A percentile compares a stretch with the other conserved stretches of the same genome.
These are phyloP conservation scores for Ectemnius lituratus DNA, from an alignment of 2,888 invertebrate genomes.

Conservation along the genomic window DNA sequence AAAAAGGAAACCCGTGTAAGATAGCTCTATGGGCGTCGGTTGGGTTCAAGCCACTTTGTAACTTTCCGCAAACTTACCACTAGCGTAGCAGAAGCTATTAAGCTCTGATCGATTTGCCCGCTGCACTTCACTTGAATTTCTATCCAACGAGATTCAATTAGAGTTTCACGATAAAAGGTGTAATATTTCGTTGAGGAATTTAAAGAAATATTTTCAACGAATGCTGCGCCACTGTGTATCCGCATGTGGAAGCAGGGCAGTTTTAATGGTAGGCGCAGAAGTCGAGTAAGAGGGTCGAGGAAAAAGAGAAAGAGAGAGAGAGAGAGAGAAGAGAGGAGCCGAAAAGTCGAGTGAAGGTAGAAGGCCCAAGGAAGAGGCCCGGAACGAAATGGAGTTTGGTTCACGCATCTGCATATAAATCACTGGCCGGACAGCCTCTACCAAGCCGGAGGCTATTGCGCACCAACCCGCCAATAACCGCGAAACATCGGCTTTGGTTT, in stretches of 20 bases:
- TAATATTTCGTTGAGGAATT: too few species aligned
- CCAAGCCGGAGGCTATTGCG: constrained; percentile 54
- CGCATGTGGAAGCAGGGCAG: constrained; percentile 55
- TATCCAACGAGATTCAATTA: too few species aligned
- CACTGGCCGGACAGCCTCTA: constrained; percentile 67
- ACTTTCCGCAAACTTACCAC: too few species aligned
- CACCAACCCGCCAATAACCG: constrained; percentile 56
- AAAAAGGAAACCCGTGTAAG: too few species aligned
- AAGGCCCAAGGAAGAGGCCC: constrained; percentile 42
- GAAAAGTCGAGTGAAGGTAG: constrained; percentile 39
- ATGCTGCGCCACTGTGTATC: constrained; percentile 61
- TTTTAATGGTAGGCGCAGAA: constrained; percentile 63
- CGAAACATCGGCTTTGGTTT: constrained; percentile 56
- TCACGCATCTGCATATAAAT: constrained; percentile 74
- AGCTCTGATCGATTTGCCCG: too few species aligned
- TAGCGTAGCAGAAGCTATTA: too few species aligned
- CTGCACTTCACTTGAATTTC: too few species aligned
- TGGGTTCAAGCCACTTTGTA: too few species aligned
- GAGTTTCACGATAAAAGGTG: too few species aligned
- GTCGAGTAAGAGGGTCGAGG: too few species aligned
- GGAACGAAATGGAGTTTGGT: constrained; percentile 57
- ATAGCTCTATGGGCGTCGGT: too few species aligned
- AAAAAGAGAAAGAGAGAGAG: constrained; percentile 7
- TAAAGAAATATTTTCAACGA: constrained; percentile 17
- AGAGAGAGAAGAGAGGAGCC: constrained; percentile 1